Evolutionary conservation across 2,113 vertebrate genomes (phyloP).

Genomic region (Heptranchias perlo): DNA sequence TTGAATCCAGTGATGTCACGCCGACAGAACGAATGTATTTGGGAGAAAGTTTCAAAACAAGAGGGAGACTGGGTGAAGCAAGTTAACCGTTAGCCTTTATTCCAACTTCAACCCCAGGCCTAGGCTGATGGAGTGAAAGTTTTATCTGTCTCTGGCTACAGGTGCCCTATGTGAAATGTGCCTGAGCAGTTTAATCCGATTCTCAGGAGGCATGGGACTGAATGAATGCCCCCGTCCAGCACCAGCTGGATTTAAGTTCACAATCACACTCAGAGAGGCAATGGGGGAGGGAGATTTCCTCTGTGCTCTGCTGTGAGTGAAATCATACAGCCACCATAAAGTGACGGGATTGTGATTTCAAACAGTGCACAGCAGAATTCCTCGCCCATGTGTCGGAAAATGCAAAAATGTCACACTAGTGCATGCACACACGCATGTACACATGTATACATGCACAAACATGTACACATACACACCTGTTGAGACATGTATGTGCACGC

Average conservation of each 20-base stretch:
- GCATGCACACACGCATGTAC: too few relatives aligned
- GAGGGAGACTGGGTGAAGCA: not conserved
- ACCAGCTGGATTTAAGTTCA: too few relatives aligned
- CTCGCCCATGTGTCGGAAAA: too few relatives aligned
- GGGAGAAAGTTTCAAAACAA: not conserved
- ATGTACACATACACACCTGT: not conserved
- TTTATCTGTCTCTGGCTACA: too few relatives aligned
- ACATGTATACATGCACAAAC: not conserved
- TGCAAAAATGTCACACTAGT: too few relatives aligned
- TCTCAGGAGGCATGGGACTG: not conserved
- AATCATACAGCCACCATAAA: too few relatives aligned
- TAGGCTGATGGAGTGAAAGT: not conserved
- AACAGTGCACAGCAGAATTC: too few relatives aligned
- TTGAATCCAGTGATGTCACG: not conserved
- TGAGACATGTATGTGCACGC: not conserved
- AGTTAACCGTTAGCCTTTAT: not conserved
- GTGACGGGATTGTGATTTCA: too few relatives aligned
- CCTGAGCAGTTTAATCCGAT: not conserved
- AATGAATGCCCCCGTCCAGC: not conserved
- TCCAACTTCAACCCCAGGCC: not conserved
- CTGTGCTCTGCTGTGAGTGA: too few relatives aligned
- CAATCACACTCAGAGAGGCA: too few relatives aligned
- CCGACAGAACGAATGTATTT: not conserved
- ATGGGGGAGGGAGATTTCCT: too few relatives aligned
- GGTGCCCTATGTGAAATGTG: not conserved